phyloP scores from a whole-genome alignment of 2,113 vertebrate species.

The Isurus oxyrinchus region DNA sequence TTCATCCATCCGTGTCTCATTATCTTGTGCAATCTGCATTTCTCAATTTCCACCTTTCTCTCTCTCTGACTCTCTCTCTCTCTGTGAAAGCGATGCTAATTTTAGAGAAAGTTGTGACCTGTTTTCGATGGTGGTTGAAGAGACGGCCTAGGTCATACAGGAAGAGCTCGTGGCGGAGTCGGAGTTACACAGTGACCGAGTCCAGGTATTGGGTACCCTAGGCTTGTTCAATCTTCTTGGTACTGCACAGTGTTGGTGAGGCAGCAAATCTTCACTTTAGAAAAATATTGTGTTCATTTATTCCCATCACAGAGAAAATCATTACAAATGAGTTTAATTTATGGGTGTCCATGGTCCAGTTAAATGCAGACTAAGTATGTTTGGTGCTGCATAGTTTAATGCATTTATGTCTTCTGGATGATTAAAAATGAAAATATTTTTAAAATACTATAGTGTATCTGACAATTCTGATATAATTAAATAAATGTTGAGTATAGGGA shows the following conservation, averaged over 20 bases:
- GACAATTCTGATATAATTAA: neutral
- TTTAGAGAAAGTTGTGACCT: neutral
- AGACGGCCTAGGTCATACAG: neutral
- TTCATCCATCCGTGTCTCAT: neutral
- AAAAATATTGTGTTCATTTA: neutral
- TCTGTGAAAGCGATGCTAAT: neutral
- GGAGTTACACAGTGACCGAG: slow-evolving; percentile 1
- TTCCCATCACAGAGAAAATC: neutral
- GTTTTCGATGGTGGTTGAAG: neutral
- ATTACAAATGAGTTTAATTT: neutral
- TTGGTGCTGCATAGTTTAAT: neutral
- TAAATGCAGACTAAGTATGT: neutral
- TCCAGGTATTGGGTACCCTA: neutral
- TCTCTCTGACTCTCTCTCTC: neutral
- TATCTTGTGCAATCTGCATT: neutral
- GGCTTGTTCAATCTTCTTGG: neutral
- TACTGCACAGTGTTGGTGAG: neutral
- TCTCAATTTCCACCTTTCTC: neutral
- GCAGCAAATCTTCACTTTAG: neutral
- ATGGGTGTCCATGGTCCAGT: neutral
- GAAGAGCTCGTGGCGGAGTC: neutral
- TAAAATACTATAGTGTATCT: neutral
- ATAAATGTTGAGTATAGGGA: neutral
- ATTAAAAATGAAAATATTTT: neutral
- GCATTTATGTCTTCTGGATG: neutral